These are phyloP conservation scores for Macaca nemestrina DNA, from an alignment of 2,113 vertebrate species.

Conservation along the genomic window DNA sequence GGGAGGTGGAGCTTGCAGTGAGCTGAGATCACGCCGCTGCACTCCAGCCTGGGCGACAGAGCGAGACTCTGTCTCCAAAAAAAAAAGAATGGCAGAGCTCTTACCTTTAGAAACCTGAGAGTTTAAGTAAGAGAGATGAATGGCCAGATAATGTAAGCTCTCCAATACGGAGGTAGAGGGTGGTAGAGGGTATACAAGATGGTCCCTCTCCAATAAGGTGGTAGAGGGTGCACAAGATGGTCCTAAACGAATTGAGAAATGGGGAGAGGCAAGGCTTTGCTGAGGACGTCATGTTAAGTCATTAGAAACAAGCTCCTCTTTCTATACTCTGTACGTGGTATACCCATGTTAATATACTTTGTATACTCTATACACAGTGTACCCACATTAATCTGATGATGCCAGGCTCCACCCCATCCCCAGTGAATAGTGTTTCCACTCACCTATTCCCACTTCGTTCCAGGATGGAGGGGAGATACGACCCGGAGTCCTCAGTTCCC, in stretches of 20 bases:
- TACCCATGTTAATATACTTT: too few species aligned
- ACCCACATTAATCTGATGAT: rapidly evolving
- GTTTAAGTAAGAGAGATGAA: not conserved
- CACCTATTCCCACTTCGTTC: rapidly evolving
- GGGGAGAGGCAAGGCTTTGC: not conserved
- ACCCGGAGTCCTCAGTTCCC: rapidly evolving
- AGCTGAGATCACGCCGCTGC: too few species aligned
- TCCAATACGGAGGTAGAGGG: rapidly evolving
- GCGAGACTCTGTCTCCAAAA: too few species aligned
- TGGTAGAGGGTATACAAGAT: rapidly evolving
- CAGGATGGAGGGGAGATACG: rapidly evolving
- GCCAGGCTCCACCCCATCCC: not conserved
- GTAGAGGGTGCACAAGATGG: rapidly evolving
- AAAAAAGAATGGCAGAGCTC: not conserved
- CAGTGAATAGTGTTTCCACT: rapidly evolving
- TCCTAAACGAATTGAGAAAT: rapidly evolving
- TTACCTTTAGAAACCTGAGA: rapidly evolving
- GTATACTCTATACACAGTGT: rapidly evolving
- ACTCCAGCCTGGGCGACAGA: too few species aligned
- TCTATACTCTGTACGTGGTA: rapidly evolving
- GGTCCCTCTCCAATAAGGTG: not conserved
- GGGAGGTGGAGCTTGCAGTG: too few species aligned
- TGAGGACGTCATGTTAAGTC: too few species aligned
- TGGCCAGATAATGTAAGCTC: rapidly evolving
- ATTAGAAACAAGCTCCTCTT: too few species aligned